A percentile compares a stretch with the other conserved stretches of the same genome.
phyloP scores from a whole-genome alignment of 92 coral and sea anemone species.

The Actinernus sp. region DNA sequence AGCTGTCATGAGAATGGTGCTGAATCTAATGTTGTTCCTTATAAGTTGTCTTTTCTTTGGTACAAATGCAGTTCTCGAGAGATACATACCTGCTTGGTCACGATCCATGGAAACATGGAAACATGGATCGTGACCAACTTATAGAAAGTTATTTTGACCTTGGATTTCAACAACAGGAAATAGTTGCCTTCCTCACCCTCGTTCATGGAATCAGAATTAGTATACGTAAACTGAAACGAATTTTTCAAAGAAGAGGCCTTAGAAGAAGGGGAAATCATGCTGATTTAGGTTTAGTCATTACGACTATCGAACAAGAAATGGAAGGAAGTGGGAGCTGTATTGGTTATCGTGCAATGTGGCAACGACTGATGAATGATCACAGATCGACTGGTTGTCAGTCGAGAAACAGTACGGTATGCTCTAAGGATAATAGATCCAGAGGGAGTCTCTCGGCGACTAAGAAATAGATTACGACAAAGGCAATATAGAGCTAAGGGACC shows the following conservation, averaged over 20 bases:
- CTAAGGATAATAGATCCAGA: constrained; percentile 29
- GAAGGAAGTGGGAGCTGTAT: constrained; percentile 37
- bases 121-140: too few species aligned
- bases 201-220: constrained; percentile 11
- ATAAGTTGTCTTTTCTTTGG: too few species aligned
- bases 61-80: too few species aligned
- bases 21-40: too few species aligned
- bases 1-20: too few species aligned
- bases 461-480: constrained; percentile 59
- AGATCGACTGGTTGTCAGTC: constrained; percentile 16
- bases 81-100: too few species aligned
- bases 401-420: constrained; percentile 21
- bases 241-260: constrained; percentile 3
- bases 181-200: too few species aligned
- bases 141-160: too few species aligned
- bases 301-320: constrained; percentile 12
- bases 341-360: constrained; percentile 45
- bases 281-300: background rate
- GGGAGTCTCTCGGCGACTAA: constrained; percentile 23
- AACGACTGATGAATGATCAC: constrained; percentile 16
- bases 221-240: background rate
- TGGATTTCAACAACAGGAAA: too few species aligned
- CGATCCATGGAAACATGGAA: too few species aligned
- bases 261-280: constrained; percentile 2
- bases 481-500: constrained; percentile 65